Evolutionary conservation across 2,888 invertebrate species (phyloP).

Genomic region (Orthosia gracilis): DNA sequence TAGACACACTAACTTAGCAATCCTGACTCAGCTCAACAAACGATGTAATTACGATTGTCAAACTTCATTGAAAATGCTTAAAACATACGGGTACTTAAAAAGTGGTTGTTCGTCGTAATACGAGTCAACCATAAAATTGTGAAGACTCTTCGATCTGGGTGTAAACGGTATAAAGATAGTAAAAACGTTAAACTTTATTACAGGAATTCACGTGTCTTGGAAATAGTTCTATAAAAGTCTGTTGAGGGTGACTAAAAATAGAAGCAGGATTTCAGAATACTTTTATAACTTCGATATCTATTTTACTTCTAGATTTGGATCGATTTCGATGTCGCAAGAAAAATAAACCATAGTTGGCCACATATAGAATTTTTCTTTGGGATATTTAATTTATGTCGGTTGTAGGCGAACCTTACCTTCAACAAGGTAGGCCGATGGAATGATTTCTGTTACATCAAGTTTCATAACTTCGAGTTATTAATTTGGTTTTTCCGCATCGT

Average conservation of each 20-base stretch:
- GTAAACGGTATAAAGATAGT: constrained; percentile 3
- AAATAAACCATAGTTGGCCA: too few species aligned
- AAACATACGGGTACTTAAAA: constrained; percentile 5
- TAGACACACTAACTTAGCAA: not conserved
- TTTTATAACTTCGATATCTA: not conserved
- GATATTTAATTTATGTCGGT: too few species aligned
- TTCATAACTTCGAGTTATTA: too few species aligned
- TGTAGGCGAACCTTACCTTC: too few species aligned
- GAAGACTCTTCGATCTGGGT: constrained; percentile 5
- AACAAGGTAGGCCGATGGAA: too few species aligned
- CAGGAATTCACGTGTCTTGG: constrained; percentile 2
- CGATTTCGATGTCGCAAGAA: not conserved
- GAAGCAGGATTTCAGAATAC: not conserved
- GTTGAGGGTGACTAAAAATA: constrained; percentile 13
- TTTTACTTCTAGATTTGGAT: not conserved
- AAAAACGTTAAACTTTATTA: constrained; percentile 14
- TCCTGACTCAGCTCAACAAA: not conserved
- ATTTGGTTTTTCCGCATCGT: too few species aligned
- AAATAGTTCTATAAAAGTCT: constrained; percentile 11
- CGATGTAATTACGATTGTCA: not conserved
- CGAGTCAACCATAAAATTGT: constrained; percentile 32
- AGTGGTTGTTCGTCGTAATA: not conserved
- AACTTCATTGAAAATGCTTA: not conserved
- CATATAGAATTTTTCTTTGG: too few species aligned
- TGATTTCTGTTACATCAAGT: too few species aligned